A percentile compares a stretch with the other conserved stretches of the same genome.
Conservation (phyloP, 2,888 invertebrate genomes). For the Mythimna ferrago region DNA sequence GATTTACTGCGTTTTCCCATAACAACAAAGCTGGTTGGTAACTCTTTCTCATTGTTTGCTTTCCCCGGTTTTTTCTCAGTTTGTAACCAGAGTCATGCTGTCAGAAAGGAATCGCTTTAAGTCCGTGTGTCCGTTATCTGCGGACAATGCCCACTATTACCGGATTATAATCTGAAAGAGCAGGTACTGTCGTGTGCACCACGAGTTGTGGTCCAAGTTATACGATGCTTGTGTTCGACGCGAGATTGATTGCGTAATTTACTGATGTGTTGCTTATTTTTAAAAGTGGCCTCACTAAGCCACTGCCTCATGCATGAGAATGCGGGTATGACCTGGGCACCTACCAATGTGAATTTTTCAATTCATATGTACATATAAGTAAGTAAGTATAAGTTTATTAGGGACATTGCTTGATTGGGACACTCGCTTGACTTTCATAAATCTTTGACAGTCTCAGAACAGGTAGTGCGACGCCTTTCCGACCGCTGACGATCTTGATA, state of each 20-base stretch:
- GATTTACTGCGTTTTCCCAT: slow-evolving; percentile 80
- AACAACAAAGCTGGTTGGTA: slow-evolving; percentile 75
- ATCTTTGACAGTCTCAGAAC: no score
- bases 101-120: slow-evolving; percentile 74
- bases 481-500: no score
- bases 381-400: no score
- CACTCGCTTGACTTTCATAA: no score
- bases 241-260: slow-evolving; percentile 4
- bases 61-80: slow-evolving; percentile 66
- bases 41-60: slow-evolving; percentile 84
- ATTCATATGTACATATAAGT: no score
- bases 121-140: slow-evolving; percentile 82
- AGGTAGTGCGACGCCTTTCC: no score
- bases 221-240: not conserved
- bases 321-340: no score
- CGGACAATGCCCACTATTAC: slow-evolving; percentile 90
- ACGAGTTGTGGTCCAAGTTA: slow-evolving; percentile 63
- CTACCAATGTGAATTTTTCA: no score
- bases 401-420: no score
- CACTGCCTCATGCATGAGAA: no score
- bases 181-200: slow-evolving; percentile 79
- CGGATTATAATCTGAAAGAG: slow-evolving; percentile 88
- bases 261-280: not conserved
- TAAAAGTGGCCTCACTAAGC: not conserved
- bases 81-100: slow-evolving; percentile 72